A percentile compares a stretch with the other conserved stretches of the same genome.
Evolutionary conservation across 2,797 vertebrate species (phyloP).

Genomic region (Enteromius unitaeniatus): DNA sequence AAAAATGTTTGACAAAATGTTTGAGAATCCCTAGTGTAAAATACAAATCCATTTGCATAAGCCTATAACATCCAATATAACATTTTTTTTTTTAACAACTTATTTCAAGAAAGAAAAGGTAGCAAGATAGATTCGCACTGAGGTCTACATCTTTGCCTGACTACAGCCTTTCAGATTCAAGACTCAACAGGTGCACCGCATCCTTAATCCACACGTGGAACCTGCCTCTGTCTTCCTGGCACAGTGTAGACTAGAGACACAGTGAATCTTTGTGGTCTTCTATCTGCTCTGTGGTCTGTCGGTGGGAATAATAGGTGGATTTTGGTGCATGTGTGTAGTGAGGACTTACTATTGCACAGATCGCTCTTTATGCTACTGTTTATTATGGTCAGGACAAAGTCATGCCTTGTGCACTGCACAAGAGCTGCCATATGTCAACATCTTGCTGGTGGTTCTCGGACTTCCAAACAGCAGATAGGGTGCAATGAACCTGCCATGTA

Average conservation of each 20-base stretch:
- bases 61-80: background rate
- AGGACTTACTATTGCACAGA: constrained; percentile 69
- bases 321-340: constrained; percentile 11
- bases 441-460: constrained; percentile 97
- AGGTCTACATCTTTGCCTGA: background rate
- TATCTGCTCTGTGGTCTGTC: constrained; percentile 52
- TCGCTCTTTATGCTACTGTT: constrained; percentile 87
- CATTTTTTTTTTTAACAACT: background rate
- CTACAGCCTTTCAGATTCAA: background rate
- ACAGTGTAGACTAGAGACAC: constrained; percentile 28
- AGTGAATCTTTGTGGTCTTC: constrained; percentile 46
- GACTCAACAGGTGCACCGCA: constrained; percentile 11
- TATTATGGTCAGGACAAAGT: constrained; percentile 96
- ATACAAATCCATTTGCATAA: background rate
- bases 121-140: background rate
- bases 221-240: constrained; percentile 6
- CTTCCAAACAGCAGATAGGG: constrained; percentile 99
- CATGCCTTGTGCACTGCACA: constrained; percentile 92
- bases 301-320: constrained; percentile 37
- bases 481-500: constrained; percentile 98
- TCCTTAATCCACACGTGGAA: background rate
- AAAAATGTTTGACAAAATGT: too few species aligned
- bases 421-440: constrained; percentile 97
- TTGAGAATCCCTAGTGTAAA: too few species aligned
- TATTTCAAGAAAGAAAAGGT: background rate